Evolutionary conservation across 2,113 vertebrate genomes (phyloP), one percentile per base, ranked within the genome.

Genomic region (Melospiza georgiana): DNA sequence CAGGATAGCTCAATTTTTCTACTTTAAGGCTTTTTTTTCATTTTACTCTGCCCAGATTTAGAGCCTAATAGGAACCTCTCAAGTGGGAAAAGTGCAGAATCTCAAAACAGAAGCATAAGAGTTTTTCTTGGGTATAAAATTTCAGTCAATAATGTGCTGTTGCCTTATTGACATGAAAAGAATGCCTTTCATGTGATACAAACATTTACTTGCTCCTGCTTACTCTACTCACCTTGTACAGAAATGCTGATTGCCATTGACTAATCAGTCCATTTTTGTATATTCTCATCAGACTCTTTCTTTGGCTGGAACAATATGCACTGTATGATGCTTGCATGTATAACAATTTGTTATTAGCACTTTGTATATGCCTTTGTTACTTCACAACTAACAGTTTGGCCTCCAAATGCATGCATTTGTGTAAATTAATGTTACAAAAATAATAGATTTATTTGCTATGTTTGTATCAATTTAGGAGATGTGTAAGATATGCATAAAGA

Each of bases 271-370:
- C 97, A 97, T 98, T 97, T 98, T 97, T 98, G 97, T 98, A 95
- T 98, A 97, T 97, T 96, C 95, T 97, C 97, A 98, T 98, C 97
- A 97, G 96, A 98, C 84, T 97, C 95, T 97, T 96, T 97, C 97
- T 98, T 98, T 98, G 98, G 98, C 98, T 98, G 98, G 94, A 98
- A 97, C 97, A 95, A 95, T 97, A 94, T 97, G 97, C 97, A 98
- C 97, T 98, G 96, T 97, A 97, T 98, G 97, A 93, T 95, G 98
- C 98, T 98, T 98, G 98, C 98, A 98, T 98, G 98, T 95, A 78
- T 96, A 97, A 96, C 96, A 97, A 97, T 97, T 95, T 95, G 84
- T 96, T 97, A 92, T 92, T 95, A 96, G 96, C 97, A 95, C 79
- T 94, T 94, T 93, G 87, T 98, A 97, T 97, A 96, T 97, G 97